Evolutionary conservation across 2,888 invertebrate species (phyloP), one percentile per base, ranked within the genome.

Genomic region (Platypus cylindrus): DNA sequence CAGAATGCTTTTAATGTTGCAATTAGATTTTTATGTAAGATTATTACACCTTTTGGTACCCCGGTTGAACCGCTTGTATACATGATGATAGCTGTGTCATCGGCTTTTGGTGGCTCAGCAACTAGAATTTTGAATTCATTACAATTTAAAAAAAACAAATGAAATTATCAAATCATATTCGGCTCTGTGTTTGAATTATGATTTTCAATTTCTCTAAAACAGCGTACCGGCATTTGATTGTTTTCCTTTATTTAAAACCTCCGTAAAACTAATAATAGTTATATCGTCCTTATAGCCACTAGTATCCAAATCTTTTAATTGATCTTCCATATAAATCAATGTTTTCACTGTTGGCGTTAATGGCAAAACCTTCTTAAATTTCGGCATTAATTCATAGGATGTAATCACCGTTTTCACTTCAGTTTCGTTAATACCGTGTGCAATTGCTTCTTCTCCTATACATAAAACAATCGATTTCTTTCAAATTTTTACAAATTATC

Each of bases 1-100:
- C 80, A 78, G 63, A 82, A 89, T 4, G 80, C 76, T 58, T 78
- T 78, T 54, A 89, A 69, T 15, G 86, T 83, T 22, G 78, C 69
- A 47, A 87, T 68, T 56, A 86, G 75, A 63, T 89, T 89, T 53
- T 73, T 74, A 60, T 89, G 89, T 3, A 83, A 75, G 18, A 89
- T 66, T 13, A 85, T 57, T 9, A 89, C 85, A 51, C 93, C 94
- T 65, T 94, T 94, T 0, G 94, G 94, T 39, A 82, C 75, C 33
- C 94, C 95, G 3, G 97, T 97, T 1, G 94, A 94, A 4, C 97
- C 97, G 48, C 91, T 93, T 2, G 97, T 98, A 68, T 97, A 98
- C 97, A 98, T 98, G 25, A 98, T 82, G 51, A 98, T 89, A 30
- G 97, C 97, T 3, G 81, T 76, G 60, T 97, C 95, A 9, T 73